These are phyloP conservation scores for Andinoacara biseriatus DNA, from an alignment of 2,113 vertebrate species.

Conservation along the genomic window DNA sequence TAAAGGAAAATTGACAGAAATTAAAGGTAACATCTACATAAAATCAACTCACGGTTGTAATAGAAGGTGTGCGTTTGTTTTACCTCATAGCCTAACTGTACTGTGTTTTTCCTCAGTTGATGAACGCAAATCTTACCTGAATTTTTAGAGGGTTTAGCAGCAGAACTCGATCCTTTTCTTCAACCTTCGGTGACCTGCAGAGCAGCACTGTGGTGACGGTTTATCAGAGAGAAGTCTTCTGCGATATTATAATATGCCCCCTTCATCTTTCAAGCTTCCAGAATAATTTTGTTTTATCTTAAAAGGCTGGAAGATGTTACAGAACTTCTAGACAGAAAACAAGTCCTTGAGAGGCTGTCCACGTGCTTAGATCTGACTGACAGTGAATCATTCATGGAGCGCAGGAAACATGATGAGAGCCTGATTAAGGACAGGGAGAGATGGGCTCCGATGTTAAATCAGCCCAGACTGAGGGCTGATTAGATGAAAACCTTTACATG, in stretches of 20 bases:
- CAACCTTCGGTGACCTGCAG: conserved; percentile 15
- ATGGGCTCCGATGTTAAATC: conserved; percentile 57
- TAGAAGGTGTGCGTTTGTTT: too few relatives aligned
- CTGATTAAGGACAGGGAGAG: conserved; percentile 67
- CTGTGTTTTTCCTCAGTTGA: not conserved
- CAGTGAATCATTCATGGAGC: conserved; percentile 69
- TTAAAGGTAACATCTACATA: too few relatives aligned
- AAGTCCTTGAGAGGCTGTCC: conserved; percentile 60
- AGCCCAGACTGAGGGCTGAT: conserved; percentile 59
- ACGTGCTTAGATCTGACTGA: conserved; percentile 55
- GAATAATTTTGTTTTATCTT: conserved; percentile 45
- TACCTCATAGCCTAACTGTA: too few relatives aligned
- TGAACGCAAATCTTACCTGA: not conserved
- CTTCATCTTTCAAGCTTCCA: not conserved
- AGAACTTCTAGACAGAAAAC: conserved; percentile 54
- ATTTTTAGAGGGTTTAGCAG: conserved; percentile 5
- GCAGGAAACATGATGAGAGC: conserved; percentile 67
- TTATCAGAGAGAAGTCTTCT: conserved; percentile 31
- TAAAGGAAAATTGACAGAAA: not conserved
- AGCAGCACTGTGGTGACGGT: not conserved
- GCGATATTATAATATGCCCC: conserved; percentile 23
- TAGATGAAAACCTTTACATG: conserved; percentile 44
- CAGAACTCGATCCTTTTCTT: conserved; percentile 6
- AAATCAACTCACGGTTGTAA: too few relatives aligned
- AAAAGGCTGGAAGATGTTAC: conserved; percentile 36